phyloP scores from a whole-genome alignment of 2,113 vertebrate genomes.

The Noctilio leporinus region DNA sequence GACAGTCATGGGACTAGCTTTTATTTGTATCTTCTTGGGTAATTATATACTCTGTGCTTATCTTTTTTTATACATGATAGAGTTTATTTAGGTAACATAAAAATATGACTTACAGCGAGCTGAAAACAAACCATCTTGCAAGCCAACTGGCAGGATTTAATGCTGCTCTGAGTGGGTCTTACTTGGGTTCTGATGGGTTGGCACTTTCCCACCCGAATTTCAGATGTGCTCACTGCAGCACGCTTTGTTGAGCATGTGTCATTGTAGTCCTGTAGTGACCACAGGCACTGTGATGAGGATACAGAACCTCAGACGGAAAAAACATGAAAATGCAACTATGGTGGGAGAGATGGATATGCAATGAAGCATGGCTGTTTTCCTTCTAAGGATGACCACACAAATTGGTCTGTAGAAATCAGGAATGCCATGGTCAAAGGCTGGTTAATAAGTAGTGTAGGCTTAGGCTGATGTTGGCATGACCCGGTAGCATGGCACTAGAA shows the following conservation, averaged over 20 bases:
- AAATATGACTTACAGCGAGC: not conserved
- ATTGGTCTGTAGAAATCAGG: not conserved
- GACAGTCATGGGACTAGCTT: not conserved
- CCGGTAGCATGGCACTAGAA: not conserved
- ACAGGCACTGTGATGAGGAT: not conserved
- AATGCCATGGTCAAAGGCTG: not conserved
- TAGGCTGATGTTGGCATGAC: not conserved
- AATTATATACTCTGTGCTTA: constrained; percentile 1
- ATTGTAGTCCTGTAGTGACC: not conserved
- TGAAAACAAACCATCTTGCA: constrained; percentile 22
- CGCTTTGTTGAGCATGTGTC: not conserved
- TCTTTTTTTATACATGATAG: constrained; percentile 37
- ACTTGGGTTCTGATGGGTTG: not conserved
- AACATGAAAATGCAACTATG: not conserved
- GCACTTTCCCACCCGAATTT: constrained; percentile 9
- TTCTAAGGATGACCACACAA: not conserved
- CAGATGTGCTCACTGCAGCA: not conserved
- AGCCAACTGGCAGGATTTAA: constrained; percentile 3
- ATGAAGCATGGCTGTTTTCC: not conserved
- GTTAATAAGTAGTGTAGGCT: not conserved
- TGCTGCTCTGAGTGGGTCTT: constrained; percentile 14
- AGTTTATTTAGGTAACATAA: constrained; percentile 29
- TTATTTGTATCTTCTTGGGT: constrained; percentile 14
- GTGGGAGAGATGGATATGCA: not conserved
- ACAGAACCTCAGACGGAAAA: not conserved